A percentile compares a stretch with the other conserved stretches of the same genome.
Conservation (phyloP, 1,140 invertebrate species). For the Drosophila ambigua region DNA sequence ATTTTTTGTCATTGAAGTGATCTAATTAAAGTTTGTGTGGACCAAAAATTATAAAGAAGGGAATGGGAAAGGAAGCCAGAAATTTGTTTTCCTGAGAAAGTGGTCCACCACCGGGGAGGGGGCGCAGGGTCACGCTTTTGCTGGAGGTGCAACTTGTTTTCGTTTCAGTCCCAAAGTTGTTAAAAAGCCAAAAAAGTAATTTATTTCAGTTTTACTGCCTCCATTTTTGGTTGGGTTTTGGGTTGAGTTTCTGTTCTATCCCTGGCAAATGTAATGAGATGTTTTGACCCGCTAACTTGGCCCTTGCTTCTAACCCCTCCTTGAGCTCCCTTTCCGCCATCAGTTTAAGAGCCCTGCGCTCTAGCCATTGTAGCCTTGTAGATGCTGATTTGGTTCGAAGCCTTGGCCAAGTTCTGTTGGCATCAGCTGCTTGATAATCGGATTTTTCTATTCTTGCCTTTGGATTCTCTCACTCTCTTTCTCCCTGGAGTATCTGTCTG, state of each 20-base stretch:
- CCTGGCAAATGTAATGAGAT: slow-evolving; percentile 70
- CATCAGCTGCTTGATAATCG: slow-evolving; percentile 51
- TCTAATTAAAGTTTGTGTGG: slow-evolving; percentile 77
- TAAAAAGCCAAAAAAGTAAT: slow-evolving; percentile 69
- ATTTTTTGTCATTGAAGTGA: slow-evolving; percentile 76
- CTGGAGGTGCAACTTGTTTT: slow-evolving; percentile 64
- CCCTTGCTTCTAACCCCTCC: slow-evolving; percentile 38
- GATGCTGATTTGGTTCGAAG: slow-evolving; percentile 52
- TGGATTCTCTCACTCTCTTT: neutral
- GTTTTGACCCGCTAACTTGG: slow-evolving; percentile 73
- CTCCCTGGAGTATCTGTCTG: too few relatives aligned
- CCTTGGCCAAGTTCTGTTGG: slow-evolving; percentile 55
- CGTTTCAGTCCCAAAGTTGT: slow-evolving; percentile 50
- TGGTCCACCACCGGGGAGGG: neutral
- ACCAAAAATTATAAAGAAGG: slow-evolving; percentile 49
- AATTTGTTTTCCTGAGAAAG: slow-evolving; percentile 54
- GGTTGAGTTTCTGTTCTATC: slow-evolving; percentile 11
- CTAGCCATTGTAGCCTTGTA: slow-evolving; percentile 24
- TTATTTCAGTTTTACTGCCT: slow-evolving; percentile 71
- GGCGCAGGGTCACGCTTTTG: slow-evolving; percentile 14
- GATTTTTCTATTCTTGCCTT: slow-evolving; percentile 36
- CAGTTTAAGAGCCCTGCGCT: too few relatives aligned
- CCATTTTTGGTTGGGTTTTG: slow-evolving; percentile 31
- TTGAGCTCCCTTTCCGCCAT: too few relatives aligned
- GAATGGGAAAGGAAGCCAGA: slow-evolving; percentile 26